Evolutionary conservation across 30 jellyfish, hydroid and myxozoan genomes (phyloP).

Genomic region (Catostylus mosaicus): DNA sequence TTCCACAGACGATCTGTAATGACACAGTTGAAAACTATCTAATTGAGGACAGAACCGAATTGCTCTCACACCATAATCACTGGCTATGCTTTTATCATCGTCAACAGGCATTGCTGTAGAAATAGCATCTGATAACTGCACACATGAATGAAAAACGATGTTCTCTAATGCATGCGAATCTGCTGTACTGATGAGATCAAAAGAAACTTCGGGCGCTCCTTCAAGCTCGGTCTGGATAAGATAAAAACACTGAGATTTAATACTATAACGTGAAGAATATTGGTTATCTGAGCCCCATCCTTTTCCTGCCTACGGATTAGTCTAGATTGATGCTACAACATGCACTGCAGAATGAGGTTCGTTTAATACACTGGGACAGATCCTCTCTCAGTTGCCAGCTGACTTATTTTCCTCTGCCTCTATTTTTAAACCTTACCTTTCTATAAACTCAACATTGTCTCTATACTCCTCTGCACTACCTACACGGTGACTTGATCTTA

Average conservation of each 20-base stretch:
- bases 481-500: too few relatives aligned
- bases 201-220: slow-evolving; percentile 92
- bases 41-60: slow-evolving; percentile 89
- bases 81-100: slow-evolving; percentile 42
- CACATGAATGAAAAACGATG: slow-evolving; percentile 80
- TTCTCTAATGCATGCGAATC: slow-evolving; percentile 62
- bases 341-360: too few relatives aligned
- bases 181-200: slow-evolving; percentile 69
- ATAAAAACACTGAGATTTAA: background rate
- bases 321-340: too few relatives aligned
- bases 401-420: too few relatives aligned
- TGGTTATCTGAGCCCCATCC: too few relatives aligned
- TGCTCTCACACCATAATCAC: slow-evolving; percentile 59
- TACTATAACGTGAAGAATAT: background rate
- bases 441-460: too few relatives aligned
- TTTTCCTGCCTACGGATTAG: too few relatives aligned
- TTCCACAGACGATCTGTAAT: slow-evolving; percentile 55
- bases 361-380: too few relatives aligned
- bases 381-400: too few relatives aligned
- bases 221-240: slow-evolving; percentile 88
- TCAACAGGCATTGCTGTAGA: slow-evolving; percentile 62
- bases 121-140: slow-evolving; percentile 70
- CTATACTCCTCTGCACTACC: too few relatives aligned
- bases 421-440: too few relatives aligned
- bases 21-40: slow-evolving; percentile 68